Percentiles rank a stretch among this genome's conserved stretches.
These are phyloP conservation scores for Conchocele bisecta DNA, from an alignment of 2,888 invertebrate genomes.

Conservation along the genomic window DNA sequence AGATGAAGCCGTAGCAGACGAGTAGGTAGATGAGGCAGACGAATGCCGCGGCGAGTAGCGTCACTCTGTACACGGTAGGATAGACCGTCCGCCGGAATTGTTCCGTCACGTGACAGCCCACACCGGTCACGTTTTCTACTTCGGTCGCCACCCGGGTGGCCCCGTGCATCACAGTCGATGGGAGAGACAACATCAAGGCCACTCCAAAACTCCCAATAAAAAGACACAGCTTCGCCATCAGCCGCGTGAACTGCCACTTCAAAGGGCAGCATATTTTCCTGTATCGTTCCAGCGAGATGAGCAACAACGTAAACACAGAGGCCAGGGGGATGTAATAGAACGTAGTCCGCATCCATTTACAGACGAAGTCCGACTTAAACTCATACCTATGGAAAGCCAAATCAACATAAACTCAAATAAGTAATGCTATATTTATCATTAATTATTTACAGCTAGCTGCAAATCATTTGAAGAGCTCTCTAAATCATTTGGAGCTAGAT, in stretches of 20 bases:
- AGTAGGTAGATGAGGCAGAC: background rate
- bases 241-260: background rate
- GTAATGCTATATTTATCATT: no score
- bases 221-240: background rate
- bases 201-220: background rate
- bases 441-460: no score
- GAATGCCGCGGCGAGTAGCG: background rate
- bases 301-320: background rate
- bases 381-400: no score
- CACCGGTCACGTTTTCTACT: background rate
- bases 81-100: background rate
- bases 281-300: background rate
- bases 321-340: slow-evolving; percentile 1
- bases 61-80: background rate
- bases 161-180: background rate
- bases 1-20: background rate
- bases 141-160: background rate
- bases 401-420: no score
- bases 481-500: no score
- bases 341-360: background rate
- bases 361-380: background rate
- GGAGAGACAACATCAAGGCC: background rate
- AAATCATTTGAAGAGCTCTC: no score
- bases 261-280: background rate
- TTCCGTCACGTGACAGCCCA: background rate